Evolutionary conservation across 2,888 invertebrate genomes (phyloP).

Genomic region (Choreutis nemorana): DNA sequence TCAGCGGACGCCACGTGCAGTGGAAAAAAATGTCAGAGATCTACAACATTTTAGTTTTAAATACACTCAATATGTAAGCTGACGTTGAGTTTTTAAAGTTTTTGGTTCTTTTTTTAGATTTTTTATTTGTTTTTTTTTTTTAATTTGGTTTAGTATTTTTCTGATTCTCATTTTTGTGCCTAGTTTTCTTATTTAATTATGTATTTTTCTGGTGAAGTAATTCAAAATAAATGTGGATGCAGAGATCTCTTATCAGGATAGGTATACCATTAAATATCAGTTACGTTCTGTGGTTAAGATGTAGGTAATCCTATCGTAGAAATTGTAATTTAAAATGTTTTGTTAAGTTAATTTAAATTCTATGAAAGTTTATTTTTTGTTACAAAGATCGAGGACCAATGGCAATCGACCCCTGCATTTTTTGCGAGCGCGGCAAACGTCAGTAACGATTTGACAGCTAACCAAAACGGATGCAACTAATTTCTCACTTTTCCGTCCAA

Average conservation of each 20-base stretch:
- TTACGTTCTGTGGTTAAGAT: background rate
- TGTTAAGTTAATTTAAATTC: background rate
- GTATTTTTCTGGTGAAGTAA: too few relatives aligned
- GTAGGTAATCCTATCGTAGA: background rate
- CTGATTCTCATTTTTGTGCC: too few relatives aligned
- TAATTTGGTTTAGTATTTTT: too few relatives aligned
- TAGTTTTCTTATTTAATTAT: too few relatives aligned
- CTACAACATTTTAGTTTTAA: too few relatives aligned
- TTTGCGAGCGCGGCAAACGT: slow-evolving; percentile 18
- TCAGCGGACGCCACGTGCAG: too few relatives aligned
- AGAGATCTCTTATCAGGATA: background rate
- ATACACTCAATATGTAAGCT: too few relatives aligned
- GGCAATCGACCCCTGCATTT: slow-evolving; percentile 13
- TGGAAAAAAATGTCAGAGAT: too few relatives aligned
- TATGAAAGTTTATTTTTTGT: slow-evolving; percentile 4
- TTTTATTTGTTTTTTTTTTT: too few relatives aligned
- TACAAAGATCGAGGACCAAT: too few relatives aligned
- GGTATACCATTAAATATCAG: background rate
- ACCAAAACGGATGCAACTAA: slow-evolving; percentile 23
- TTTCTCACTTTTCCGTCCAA: slow-evolving; percentile 20
- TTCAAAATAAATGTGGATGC: background rate
- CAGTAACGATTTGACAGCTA: slow-evolving; percentile 21
- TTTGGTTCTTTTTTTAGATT: too few relatives aligned
- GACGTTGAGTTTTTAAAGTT: too few relatives aligned
- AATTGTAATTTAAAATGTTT: background rate